Percentiles rank a stretch among this genome's conserved stretches.
These are phyloP conservation scores for Lasioglossum oenotherae DNA, from an alignment of 2,888 invertebrate genomes.

Conservation along the genomic window DNA sequence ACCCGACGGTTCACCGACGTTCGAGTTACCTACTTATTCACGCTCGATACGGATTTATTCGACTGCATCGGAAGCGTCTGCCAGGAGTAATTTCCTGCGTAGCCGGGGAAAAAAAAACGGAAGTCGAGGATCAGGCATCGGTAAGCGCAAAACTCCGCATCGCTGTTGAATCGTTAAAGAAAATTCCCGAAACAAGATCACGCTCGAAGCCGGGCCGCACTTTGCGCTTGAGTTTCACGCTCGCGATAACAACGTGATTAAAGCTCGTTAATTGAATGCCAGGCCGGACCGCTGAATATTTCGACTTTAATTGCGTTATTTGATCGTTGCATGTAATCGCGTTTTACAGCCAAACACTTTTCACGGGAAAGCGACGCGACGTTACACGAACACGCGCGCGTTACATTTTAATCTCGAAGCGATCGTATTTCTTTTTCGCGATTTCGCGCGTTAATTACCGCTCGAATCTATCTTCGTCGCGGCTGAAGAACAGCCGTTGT, in stretches of 20 bases:
- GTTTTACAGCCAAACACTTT: not conserved
- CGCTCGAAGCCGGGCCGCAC: not conserved
- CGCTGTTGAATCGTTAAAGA: slow-evolving; percentile 1
- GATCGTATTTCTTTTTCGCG: not conserved
- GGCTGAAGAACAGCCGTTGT: not conserved
- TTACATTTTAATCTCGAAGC: not conserved
- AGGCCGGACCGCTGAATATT: not conserved
- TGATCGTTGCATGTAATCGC: not conserved
- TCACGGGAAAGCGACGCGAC: not conserved
- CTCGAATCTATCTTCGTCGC: not conserved
- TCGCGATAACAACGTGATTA: slow-evolving; percentile 29
- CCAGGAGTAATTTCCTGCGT: slow-evolving; percentile 6
- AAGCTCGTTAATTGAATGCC: slow-evolving; percentile 10
- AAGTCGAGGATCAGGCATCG: not conserved
- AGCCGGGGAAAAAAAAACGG: not conserved
- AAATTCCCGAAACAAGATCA: not conserved
- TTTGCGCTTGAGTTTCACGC: not conserved
- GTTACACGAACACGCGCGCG: not conserved
- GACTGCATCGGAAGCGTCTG: not conserved
- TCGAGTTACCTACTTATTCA: slow-evolving; percentile 5
- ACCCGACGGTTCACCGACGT: not conserved
- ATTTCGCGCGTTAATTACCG: not conserved
- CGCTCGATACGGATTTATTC: not conserved
- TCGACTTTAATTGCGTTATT: slow-evolving; percentile 5
- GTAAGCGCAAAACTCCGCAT: not conserved